Conservation (phyloP, 2,888 invertebrate genomes). For the Iselma pallidipennis region DNA sequence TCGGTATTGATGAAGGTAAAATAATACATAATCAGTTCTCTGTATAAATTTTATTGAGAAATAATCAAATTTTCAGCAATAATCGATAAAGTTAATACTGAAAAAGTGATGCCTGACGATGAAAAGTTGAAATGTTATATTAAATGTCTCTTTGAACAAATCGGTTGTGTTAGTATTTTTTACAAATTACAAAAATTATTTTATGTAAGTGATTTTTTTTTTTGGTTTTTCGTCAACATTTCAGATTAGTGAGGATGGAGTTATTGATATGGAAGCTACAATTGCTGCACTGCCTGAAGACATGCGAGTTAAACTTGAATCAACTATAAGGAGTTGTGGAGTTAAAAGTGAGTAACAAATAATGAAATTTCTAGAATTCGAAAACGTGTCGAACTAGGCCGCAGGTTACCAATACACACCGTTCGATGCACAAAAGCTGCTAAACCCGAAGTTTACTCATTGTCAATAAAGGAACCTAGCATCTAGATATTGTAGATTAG, state of each 20-base stretch:
- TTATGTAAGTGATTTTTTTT: neutral
- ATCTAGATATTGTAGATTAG: too few relatives aligned
- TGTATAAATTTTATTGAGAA: too few relatives aligned
- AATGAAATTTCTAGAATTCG: too few relatives aligned
- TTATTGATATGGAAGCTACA: slow-evolving; percentile 51
- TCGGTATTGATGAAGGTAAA: neutral
- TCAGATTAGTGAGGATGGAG: slow-evolving; percentile 53
- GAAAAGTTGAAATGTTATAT: slow-evolving; percentile 51
- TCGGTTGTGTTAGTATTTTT: slow-evolving; percentile 44
- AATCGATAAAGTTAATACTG: neutral
- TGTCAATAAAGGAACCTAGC: too few relatives aligned
- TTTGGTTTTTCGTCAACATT: too few relatives aligned
- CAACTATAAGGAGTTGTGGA: slow-evolving; percentile 48
- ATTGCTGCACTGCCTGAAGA: slow-evolving; percentile 52
- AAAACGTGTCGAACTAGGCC: too few relatives aligned
- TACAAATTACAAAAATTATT: too few relatives aligned
- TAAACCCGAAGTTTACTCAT: too few relatives aligned
- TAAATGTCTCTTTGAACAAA: slow-evolving; percentile 45
- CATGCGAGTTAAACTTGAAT: slow-evolving; percentile 38
- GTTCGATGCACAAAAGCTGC: too few relatives aligned
- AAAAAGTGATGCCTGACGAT: slow-evolving; percentile 43
- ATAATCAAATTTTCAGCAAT: neutral
- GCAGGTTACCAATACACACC: too few relatives aligned
- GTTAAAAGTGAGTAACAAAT: slow-evolving; percentile 50
- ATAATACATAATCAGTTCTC: too few relatives aligned